Evolutionary conservation across 2,888 invertebrate genomes (phyloP).

Genomic region (Creontiades dilutus): DNA sequence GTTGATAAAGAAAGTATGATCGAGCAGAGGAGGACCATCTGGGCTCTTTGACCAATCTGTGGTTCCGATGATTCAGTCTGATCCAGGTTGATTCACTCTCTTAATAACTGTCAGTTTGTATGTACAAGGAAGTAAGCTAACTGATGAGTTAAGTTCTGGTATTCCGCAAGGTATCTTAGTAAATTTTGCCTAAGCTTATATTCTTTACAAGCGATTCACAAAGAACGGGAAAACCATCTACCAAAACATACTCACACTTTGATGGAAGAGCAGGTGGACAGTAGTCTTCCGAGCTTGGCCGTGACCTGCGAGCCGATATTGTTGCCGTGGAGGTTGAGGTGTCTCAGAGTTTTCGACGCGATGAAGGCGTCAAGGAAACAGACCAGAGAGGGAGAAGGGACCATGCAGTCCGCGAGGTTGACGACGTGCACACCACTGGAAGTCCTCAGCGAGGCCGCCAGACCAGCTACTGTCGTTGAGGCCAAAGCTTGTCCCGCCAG

Average conservation of each 20-base stretch:
- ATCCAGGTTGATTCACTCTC: too few species aligned
- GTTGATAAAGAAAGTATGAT: too few species aligned
- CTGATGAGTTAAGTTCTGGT: too few species aligned
- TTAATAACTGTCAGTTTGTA: too few species aligned
- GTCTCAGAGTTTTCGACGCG: slow-evolving; percentile 7
- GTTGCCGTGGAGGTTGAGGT: slow-evolving; percentile 73
- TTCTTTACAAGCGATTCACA: too few species aligned
- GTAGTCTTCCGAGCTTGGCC: slow-evolving; percentile 69
- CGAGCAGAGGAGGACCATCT: too few species aligned
- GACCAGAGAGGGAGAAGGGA: slow-evolving; percentile 68
- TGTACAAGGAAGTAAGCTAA: too few species aligned
- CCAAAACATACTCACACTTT: slow-evolving; percentile 70
- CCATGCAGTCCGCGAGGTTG: slow-evolving; percentile 73
- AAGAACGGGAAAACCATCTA: too few species aligned
- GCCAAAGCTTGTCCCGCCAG: slow-evolving; percentile 72
- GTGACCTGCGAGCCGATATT: slow-evolving; percentile 70
- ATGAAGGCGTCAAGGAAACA: slow-evolving; percentile 67
- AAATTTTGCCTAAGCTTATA: too few species aligned
- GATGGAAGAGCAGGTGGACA: slow-evolving; percentile 65
- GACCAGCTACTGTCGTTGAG: slow-evolving; percentile 59
- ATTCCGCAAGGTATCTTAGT: too few species aligned
- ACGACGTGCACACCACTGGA: slow-evolving; percentile 63
- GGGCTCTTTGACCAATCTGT: too few species aligned
- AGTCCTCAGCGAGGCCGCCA: slow-evolving; percentile 66
- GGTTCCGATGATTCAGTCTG: too few species aligned